Percentiles rank a stretch among this genome's conserved stretches.
Conservation (phyloP, 2,113 vertebrate species). For the Laterallus jamaicensis region DNA sequence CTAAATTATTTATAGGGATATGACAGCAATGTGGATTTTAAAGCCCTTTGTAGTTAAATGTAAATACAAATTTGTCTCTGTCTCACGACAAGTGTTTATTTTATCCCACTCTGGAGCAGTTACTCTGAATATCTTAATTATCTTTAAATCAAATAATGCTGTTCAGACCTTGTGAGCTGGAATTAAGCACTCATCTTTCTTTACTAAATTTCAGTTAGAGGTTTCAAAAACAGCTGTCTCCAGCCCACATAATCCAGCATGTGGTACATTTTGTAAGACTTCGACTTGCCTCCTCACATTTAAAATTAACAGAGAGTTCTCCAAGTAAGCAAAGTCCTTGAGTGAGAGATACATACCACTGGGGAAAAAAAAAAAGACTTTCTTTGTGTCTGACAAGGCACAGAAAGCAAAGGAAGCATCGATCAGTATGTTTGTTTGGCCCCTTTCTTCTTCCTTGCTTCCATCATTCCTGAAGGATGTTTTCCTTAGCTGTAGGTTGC, state of each 20-base stretch:
- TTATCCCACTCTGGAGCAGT: constrained; percentile 25
- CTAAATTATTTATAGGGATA: constrained; percentile 11
- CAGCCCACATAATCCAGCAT: background rate
- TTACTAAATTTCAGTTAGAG: background rate
- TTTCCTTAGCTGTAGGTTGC: background rate
- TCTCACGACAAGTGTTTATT: constrained; percentile 42
- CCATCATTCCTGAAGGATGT: background rate
- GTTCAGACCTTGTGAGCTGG: background rate
- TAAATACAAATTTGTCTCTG: constrained; percentile 17
- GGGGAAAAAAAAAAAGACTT: background rate
- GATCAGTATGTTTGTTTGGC: background rate
- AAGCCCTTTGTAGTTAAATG: constrained; percentile 12
- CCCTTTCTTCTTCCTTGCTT: background rate
- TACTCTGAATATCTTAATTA: constrained; percentile 41
- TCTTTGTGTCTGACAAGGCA: background rate
- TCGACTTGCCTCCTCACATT: background rate
- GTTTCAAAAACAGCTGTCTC: constrained; percentile 22
- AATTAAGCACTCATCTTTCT: background rate
- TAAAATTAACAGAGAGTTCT: constrained; percentile 24
- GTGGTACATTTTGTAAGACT: background rate
- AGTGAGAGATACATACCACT: background rate
- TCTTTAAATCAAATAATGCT: constrained; percentile 24
- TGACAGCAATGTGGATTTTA: constrained; percentile 10
- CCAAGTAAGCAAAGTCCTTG: background rate
- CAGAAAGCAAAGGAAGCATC: background rate